Conservation (phyloP, 1,140 invertebrate genomes). For the Diachasma alloeum region DNA sequence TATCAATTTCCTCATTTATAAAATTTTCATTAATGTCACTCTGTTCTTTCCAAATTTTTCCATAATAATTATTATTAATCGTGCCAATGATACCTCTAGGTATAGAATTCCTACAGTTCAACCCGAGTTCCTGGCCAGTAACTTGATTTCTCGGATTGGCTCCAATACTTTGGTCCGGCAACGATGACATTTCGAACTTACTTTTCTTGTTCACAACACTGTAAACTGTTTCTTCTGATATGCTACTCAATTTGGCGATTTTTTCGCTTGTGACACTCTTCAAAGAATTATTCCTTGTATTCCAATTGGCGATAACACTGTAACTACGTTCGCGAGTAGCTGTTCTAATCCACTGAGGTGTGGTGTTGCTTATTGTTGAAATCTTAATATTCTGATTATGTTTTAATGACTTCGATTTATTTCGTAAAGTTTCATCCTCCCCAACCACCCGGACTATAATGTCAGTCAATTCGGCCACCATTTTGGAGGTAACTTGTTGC, state of each 20-base stretch:
- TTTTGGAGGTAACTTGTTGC: slow-evolving; percentile 16
- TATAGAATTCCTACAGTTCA: slow-evolving; percentile 14
- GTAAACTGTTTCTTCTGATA: not conserved
- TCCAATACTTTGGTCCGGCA: not conserved
- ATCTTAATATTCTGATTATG: not conserved
- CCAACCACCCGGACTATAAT: slow-evolving; percentile 38
- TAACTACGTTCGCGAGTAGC: slow-evolving; percentile 50
- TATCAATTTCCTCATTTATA: slow-evolving; percentile 47
- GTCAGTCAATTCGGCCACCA: slow-evolving; percentile 49
- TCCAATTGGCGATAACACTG: slow-evolving; percentile 38
- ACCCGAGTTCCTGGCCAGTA: not conserved
- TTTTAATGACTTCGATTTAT: slow-evolving; percentile 10
- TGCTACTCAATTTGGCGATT: not conserved
- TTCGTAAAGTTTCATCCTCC: slow-evolving; percentile 21
- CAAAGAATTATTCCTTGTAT: slow-evolving; percentile 21
- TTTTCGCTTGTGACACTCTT: not conserved
- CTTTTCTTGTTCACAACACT: not conserved
- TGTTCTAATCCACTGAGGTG: slow-evolving; percentile 44
- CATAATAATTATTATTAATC: slow-evolving; percentile 43
- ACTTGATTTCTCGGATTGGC: not conserved
- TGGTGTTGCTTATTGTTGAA: not conserved
- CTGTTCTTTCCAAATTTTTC: slow-evolving; percentile 39
- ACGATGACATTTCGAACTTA: not conserved
- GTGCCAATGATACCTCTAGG: slow-evolving; percentile 52
- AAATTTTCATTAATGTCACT: slow-evolving; percentile 48